These are phyloP conservation scores for Lates calcarifer DNA, from an alignment of 2,113 vertebrate species.

Conservation along the genomic window DNA sequence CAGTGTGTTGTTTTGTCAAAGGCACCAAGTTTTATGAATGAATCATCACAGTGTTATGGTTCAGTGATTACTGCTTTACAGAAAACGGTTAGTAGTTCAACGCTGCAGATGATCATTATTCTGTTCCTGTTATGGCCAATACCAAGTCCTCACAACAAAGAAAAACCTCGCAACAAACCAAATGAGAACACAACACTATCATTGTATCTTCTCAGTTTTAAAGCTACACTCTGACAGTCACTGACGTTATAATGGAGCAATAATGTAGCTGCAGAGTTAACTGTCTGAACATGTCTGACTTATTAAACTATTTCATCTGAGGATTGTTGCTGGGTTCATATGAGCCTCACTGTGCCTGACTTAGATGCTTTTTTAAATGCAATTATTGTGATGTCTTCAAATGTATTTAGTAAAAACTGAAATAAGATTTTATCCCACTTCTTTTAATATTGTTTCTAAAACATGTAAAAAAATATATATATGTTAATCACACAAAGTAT, in stretches of 20 bases:
- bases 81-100: slow-evolving; percentile 9
- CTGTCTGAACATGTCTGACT: slow-evolving; percentile 30
- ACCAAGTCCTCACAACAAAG: background rate
- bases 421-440: background rate
- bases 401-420: slow-evolving; percentile 18
- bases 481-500: slow-evolving; percentile 8
- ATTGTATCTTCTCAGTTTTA: slow-evolving; percentile 26
- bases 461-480: slow-evolving; percentile 21
- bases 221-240: slow-evolving; percentile 26
- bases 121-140: slow-evolving; percentile 10
- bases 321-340: slow-evolving; percentile 24
- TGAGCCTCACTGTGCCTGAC: slow-evolving; percentile 35
- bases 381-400: slow-evolving; percentile 21
- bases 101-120: slow-evolving; percentile 26
- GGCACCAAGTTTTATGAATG: slow-evolving; percentile 7
- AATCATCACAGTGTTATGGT: slow-evolving; percentile 20
- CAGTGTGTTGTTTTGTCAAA: background rate
- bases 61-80: slow-evolving; percentile 15
- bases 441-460: slow-evolving; percentile 18
- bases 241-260: slow-evolving; percentile 45
- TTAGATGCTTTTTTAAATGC: slow-evolving; percentile 14
- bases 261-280: slow-evolving; percentile 30
- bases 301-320: slow-evolving; percentile 41
- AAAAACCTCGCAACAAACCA: slow-evolving; percentile 16
- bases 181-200: slow-evolving; percentile 23